These are phyloP conservation scores for Sycophila texana DNA, from an alignment of 2,888 invertebrate genomes.

Conservation along the genomic window DNA sequence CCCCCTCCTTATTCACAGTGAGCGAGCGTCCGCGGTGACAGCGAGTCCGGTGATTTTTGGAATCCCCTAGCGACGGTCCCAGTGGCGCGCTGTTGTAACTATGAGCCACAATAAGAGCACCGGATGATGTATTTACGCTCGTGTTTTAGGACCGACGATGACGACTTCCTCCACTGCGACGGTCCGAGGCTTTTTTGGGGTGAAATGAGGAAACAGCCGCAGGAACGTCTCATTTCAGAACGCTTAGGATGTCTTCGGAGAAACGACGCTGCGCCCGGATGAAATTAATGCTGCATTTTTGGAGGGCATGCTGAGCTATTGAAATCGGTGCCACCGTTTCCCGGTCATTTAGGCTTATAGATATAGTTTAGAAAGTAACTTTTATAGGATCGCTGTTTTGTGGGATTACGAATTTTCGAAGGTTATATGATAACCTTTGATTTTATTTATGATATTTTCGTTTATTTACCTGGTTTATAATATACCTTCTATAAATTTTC, in stretches of 20 bases:
- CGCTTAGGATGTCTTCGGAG: conserved; percentile 34
- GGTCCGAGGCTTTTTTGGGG: conserved; percentile 6
- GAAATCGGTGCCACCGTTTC: conserved; percentile 20
- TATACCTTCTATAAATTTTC: no score
- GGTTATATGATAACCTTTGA: background rate
- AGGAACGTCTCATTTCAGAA: conserved; percentile 36
- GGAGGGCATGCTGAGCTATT: conserved; percentile 42
- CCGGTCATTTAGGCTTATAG: conserved; percentile 10
- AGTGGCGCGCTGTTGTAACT: conserved; percentile 66
- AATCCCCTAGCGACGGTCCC: conserved; percentile 21
- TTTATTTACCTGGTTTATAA: no score
- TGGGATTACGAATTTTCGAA: background rate
- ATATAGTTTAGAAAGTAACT: conserved; percentile 30
- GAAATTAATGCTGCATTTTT: conserved; percentile 38
- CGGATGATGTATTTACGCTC: conserved; percentile 49
- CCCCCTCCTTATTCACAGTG: background rate
- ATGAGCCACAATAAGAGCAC: conserved; percentile 66
- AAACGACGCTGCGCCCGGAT: conserved; percentile 3
- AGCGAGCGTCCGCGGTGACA: background rate
- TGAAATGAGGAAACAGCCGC: conserved; percentile 8
- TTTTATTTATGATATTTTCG: background rate
- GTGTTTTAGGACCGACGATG: conserved; percentile 17
- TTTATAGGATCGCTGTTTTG: background rate
- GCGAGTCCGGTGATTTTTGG: conserved; percentile 5
- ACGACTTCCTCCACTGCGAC: conserved; percentile 45